Conservation (phyloP, 2,888 invertebrate genomes). For the Dasysyrphus albostriatus region DNA sequence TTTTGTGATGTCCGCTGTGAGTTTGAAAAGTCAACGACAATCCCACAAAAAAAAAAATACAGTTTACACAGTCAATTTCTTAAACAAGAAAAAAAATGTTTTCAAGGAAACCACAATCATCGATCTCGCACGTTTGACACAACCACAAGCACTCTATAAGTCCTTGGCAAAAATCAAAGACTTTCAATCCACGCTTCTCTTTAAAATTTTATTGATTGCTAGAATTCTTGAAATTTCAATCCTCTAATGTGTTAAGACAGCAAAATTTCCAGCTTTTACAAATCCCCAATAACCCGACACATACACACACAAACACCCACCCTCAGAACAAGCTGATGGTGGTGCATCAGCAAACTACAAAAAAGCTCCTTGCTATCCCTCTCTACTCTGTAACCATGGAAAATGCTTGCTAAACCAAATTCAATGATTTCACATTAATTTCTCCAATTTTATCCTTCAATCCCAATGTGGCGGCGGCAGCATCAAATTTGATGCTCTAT, state of each 20-base stretch:
- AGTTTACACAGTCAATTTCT: conserved; percentile 14
- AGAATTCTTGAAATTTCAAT: conserved; percentile 64
- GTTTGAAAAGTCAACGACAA: conserved; percentile 26
- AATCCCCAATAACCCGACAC: not conserved
- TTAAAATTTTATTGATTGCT: conserved; percentile 49
- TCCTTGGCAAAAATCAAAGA: conserved; percentile 36
- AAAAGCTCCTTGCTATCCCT: not conserved
- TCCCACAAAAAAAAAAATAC: not conserved
- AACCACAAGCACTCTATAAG: conserved; percentile 3
- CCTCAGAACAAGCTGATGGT: not conserved
- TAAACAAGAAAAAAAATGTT: not conserved
- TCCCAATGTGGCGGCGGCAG: conserved; percentile 62
- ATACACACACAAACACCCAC: not conserved
- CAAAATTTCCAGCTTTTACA: conserved; percentile 50
- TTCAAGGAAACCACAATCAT: conserved; percentile 19
- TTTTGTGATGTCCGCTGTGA: conserved; percentile 26
- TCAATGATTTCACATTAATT: conserved; percentile 76
- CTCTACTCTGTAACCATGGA: conserved; percentile 30
- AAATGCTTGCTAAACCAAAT: conserved; percentile 74
- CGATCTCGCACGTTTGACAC: conserved; percentile 54
- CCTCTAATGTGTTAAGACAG: conserved; percentile 73
- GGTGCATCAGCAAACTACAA: conserved; percentile 5
- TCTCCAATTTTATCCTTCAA: conserved; percentile 75
- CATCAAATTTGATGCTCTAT: conserved; percentile 44
- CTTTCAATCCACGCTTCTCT: conserved; percentile 37